phyloP scores from a whole-genome alignment of 2,888 invertebrate species.

The Sarcophaga carnaria region DNA sequence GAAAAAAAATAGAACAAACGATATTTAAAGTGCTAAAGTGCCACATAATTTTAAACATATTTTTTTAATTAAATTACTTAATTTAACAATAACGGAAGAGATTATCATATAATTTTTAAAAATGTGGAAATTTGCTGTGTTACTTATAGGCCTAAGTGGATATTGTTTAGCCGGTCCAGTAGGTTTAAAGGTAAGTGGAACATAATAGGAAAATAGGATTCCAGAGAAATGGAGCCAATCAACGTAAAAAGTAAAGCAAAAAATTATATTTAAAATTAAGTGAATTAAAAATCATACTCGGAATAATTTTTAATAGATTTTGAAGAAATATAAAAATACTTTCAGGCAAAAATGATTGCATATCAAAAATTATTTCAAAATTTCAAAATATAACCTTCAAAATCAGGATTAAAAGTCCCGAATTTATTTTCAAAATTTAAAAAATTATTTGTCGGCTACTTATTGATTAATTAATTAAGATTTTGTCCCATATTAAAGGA shows the following conservation, averaged over 20 bases:
- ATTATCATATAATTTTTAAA: constrained; percentile 1
- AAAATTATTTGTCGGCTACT: too few species aligned
- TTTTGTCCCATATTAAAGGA: too few species aligned
- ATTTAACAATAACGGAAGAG: constrained; percentile 34
- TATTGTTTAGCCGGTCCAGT: constrained; percentile 78
- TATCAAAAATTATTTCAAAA: too few species aligned
- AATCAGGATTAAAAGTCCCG: too few species aligned
- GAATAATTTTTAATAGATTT: too few species aligned
- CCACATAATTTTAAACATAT: constrained; percentile 20
- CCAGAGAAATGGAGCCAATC: neutral
- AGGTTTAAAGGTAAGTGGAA: constrained; percentile 77
- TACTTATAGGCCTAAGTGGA: constrained; percentile 75
- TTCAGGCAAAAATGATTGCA: too few species aligned
- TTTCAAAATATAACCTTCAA: too few species aligned
- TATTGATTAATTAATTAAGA: too few species aligned
- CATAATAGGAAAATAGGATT: neutral
- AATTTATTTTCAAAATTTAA: too few species aligned
- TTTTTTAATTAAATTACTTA: constrained; percentile 39
- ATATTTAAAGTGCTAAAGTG: constrained; percentile 68
- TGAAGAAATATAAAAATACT: too few species aligned
- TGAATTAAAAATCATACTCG: too few species aligned
- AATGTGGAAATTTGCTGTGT: constrained; percentile 78
- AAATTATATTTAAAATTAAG: neutral
- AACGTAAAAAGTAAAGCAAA: neutral
- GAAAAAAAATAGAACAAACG: constrained; percentile 27